Conservation (phyloP, 2,888 invertebrate genomes). For the Cetonia aurata region DNA sequence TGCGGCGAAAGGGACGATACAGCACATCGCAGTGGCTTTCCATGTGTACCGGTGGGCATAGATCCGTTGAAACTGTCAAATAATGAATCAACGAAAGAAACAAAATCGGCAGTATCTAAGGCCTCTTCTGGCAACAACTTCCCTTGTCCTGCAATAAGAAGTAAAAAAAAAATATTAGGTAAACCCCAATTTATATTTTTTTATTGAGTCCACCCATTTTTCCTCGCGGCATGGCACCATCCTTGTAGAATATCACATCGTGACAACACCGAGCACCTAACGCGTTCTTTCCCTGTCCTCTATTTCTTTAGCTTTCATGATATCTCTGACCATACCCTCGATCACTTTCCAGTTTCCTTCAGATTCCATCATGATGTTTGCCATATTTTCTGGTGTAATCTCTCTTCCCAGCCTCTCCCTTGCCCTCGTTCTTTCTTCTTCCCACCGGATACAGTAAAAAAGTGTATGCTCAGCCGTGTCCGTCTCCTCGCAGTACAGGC, state of each 20-base stretch:
- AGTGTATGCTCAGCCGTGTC: too few relatives aligned
- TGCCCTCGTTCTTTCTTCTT: too few relatives aligned
- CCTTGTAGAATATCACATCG: neutral
- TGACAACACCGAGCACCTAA: neutral
- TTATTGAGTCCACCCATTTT: neutral
- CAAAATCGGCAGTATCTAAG: constrained; percentile 46
- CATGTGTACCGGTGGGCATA: too few relatives aligned
- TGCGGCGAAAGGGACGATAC: neutral
- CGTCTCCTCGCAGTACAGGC: too few relatives aligned
- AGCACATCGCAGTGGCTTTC: neutral
- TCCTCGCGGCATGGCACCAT: neutral
- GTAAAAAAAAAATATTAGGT: neutral
- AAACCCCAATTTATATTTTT: neutral
- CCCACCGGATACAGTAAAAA: too few relatives aligned
- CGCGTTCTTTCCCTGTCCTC: too few relatives aligned
- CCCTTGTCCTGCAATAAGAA: constrained; percentile 8
- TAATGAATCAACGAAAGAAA: constrained; percentile 46
- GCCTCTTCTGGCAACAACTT: constrained; percentile 35
- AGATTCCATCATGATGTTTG: too few relatives aligned
- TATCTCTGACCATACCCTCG: too few relatives aligned
- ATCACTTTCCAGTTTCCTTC: too few relatives aligned
- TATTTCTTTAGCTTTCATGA: too few relatives aligned
- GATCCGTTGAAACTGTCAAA: constrained; percentile 48
- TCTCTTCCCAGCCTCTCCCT: too few relatives aligned
- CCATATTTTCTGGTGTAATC: too few relatives aligned